Evolutionary conservation across 2,888 invertebrate genomes (phyloP).

Genomic region (Dendrolimus houi): DNA sequence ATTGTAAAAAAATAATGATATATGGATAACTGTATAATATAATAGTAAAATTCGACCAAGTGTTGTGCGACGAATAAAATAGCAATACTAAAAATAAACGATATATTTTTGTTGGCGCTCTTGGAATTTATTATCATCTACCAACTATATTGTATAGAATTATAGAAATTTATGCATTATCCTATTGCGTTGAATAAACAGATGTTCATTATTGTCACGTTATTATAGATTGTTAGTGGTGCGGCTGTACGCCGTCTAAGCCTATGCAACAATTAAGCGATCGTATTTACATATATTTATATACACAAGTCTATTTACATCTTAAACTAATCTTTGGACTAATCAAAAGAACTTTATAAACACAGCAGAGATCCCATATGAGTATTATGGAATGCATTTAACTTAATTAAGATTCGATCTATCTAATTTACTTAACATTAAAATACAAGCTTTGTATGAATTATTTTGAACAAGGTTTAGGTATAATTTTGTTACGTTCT

Average conservation of each 20-base stretch:
- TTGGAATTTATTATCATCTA: constrained; percentile 7
- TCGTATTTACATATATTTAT: constrained; percentile 54
- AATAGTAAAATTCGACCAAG: neutral
- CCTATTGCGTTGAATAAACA: constrained; percentile 43
- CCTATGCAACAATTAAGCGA: constrained; percentile 25
- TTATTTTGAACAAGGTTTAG: constrained; percentile 30
- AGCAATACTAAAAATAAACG: neutral
- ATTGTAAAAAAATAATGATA: constrained; percentile 2
- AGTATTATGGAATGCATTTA: constrained; percentile 70
- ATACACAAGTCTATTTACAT: constrained; percentile 41
- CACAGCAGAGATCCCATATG: constrained; percentile 72
- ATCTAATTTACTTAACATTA: constrained; percentile 55
- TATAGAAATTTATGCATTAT: constrained; percentile 11
- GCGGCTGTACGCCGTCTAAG: constrained; percentile 6
- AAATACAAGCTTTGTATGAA: constrained; percentile 8
- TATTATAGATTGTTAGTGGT: constrained; percentile 33
- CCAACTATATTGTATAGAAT: constrained; percentile 12
- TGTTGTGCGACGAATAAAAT: neutral
- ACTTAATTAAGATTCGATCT: constrained; percentile 67
- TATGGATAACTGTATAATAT: neutral
- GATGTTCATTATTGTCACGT: constrained; percentile 65
- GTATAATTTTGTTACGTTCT: neutral
- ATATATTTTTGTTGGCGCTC: constrained; percentile 1
- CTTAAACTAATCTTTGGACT: constrained; percentile 55
- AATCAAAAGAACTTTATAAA: constrained; percentile 64